A percentile compares a stretch with the other conserved stretches of the same genome.
These are phyloP conservation scores for Pseudomugil gertrudae DNA, from an alignment of 2,797 vertebrate genomes.

Conservation along the genomic window DNA sequence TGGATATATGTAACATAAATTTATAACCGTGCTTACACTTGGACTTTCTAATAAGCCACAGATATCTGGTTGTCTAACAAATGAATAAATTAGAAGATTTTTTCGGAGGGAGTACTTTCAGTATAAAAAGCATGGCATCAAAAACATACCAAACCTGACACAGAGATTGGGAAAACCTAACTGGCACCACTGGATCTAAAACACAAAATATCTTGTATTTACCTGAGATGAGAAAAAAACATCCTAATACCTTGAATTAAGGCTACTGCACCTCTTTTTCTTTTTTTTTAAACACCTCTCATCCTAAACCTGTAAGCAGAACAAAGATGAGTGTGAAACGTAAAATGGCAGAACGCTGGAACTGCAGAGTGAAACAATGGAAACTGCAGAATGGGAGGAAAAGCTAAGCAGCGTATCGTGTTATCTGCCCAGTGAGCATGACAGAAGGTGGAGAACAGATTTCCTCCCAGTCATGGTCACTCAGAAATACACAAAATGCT, in stretches of 20 bases:
- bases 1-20: background rate
- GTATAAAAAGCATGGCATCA: no score
- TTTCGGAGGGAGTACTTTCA: background rate
- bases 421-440: constrained; percentile 11
- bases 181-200: background rate
- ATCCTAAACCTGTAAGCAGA: no score
- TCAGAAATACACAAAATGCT: background rate
- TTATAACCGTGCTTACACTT: background rate
- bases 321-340: background rate
- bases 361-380: no score
- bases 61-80: background rate
- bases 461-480: background rate
- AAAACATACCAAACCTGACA: no score
- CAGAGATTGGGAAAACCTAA: background rate
- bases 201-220: background rate
- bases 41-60: background rate
- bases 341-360: background rate
- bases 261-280: no score
- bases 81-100: background rate
- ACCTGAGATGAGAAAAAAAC: background rate
- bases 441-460: background rate
- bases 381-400: background rate
- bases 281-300: no score
- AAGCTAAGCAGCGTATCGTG: background rate
- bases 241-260: no score